Conservation (phyloP, 2,888 invertebrate genomes). For the Cacoxenus indagator region DNA sequence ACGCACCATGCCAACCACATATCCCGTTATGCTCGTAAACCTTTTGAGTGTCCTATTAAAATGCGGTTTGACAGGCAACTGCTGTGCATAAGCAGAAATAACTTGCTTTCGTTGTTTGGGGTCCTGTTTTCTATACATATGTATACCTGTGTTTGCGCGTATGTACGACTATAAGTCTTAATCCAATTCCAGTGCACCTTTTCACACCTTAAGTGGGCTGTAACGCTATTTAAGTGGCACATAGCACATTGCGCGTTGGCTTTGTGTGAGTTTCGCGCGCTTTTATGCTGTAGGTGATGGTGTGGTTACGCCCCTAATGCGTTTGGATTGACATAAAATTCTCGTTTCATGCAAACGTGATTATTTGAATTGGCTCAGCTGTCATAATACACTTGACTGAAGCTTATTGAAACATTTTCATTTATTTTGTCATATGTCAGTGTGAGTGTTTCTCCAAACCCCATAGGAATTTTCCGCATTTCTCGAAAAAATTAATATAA, state of each 20-base stretch:
- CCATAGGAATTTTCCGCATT: no score
- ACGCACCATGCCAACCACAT: no score
- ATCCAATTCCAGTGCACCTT: slow-evolving; percentile 19
- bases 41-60: slow-evolving; percentile 10
- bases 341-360: neutral
- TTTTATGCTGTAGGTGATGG: neutral
- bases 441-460: no score
- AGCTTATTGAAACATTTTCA: no score
- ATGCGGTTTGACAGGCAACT: slow-evolving; percentile 15
- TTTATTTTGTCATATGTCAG: no score
- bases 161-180: neutral
- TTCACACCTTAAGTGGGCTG: slow-evolving; percentile 18
- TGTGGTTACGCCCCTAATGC: neutral
- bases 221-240: neutral
- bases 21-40: slow-evolving; percentile 13
- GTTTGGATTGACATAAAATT: neutral
- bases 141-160: neutral
- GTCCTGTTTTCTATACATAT: neutral
- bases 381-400: neutral
- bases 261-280: neutral
- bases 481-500: no score
- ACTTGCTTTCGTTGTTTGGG: neutral
- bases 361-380: neutral
- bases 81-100: neutral
- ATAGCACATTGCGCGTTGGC: neutral